These are phyloP conservation scores for Lasioglossum baleicum DNA, from an alignment of 1,140 invertebrate genomes.

Conservation along the genomic window DNA sequence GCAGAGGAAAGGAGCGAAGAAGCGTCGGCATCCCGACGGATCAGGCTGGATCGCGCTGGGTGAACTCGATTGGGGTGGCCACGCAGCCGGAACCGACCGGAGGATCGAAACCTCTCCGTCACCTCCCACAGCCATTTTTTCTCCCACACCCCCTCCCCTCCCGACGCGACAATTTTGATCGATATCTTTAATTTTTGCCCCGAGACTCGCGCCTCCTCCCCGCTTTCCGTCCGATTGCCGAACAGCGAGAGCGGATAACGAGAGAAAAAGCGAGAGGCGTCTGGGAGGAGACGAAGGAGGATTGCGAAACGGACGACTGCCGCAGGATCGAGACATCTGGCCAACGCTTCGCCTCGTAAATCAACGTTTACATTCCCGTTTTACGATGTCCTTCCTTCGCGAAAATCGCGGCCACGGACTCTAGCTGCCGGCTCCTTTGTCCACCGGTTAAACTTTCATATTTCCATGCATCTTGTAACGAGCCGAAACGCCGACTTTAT, in stretches of 20 bases:
- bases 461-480: constrained; percentile 53
- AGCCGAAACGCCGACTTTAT: constrained; percentile 17
- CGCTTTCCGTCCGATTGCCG: too few species aligned
- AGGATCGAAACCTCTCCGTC: constrained; percentile 2
- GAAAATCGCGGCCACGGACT: too few species aligned
- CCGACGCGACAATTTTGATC: constrained; percentile 28
- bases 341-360: too few species aligned
- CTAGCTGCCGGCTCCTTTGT: too few species aligned
- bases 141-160: background rate
- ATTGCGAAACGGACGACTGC: too few species aligned
- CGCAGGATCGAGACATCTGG: too few species aligned
- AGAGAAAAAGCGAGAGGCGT: too few species aligned
- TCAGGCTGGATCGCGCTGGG: constrained; percentile 29
- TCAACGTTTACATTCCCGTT: too few species aligned
- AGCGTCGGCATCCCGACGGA: constrained; percentile 24
- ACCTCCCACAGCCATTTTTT: background rate
- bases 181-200: constrained; percentile 43
- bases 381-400: too few species aligned
- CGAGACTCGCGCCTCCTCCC: too few species aligned
- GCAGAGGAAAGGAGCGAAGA: background rate
- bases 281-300: too few species aligned
- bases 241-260: too few species aligned
- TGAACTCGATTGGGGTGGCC: constrained; percentile 30
- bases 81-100: constrained; percentile 32
- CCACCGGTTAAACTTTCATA: constrained; percentile 61